Base-by-base conservation (phyloP, 2,797 vertebrate species). In the Malurus splendens region DNA sequence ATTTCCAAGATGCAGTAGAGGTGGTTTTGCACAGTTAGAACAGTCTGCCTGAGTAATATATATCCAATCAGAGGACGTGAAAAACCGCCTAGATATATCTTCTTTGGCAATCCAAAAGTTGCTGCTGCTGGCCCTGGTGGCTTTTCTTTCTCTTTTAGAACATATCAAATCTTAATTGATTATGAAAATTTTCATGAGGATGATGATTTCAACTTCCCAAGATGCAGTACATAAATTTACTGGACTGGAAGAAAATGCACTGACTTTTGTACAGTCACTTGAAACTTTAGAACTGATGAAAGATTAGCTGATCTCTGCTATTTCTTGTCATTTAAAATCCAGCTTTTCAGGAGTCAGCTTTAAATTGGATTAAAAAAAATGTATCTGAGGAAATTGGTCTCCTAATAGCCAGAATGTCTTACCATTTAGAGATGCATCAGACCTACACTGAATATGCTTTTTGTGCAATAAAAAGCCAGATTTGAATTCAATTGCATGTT, bases 401-500 rank as follows among this genome's bases (percentile, higher is more conserved):
- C 64, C 24, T 83, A 36, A 80, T 65, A 88, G 47, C 42, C 41
- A 47, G 41, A 93, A 88, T 73, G 9, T 73, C 62, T 68, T 74
- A 82, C 72, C 68, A 54, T 86, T 94, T 87, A n/a, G 70, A 50
- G 56, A 68, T 70, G 61, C 41, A 86, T 42, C 18, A 54, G 82
- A 84, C 78, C 70, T 90, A 56, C 19, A 61, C 20, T 73, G 70
- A 86, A 68, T 65, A 52, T 9, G 18, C 9, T 86, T 93, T 94
- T 57, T 78, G 28, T 87, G 54, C 85, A 85, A 50, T 78, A 62
- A 60, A 80, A 61, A 86, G 9, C 17, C 71, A 81, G 20, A 89
- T 79, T 84, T 94, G 32, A 95, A 85, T 87, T 81, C 62, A 62
- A 82, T 92, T 86, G 3, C 16, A 52, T 74, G 73, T 68, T 90